Conservation (phyloP, 1,140 invertebrate species). For the Goniozus legneri region DNA sequence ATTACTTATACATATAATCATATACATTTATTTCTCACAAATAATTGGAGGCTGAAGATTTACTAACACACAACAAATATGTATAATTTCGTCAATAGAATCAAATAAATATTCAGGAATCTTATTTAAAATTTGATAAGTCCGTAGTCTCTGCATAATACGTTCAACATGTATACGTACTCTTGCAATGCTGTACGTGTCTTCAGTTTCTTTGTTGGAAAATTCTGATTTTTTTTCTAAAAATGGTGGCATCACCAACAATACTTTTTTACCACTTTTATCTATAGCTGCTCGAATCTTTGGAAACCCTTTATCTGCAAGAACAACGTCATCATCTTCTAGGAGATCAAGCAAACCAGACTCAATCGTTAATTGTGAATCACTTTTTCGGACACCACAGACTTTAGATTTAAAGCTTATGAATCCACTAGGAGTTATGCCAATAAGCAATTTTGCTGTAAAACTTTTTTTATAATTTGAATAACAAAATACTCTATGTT, state of each 20-base stretch:
- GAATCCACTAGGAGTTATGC: constrained; percentile 39
- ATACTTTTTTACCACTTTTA: constrained; percentile 4
- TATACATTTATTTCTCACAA: neutral
- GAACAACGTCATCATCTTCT: constrained; percentile 39
- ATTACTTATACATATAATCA: neutral
- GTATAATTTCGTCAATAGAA: neutral
- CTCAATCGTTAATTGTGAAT: constrained; percentile 28
- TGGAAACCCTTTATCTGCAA: constrained; percentile 35
- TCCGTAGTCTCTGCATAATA: neutral
- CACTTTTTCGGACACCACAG: constrained; percentile 37
- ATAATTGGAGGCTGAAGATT: neutral
- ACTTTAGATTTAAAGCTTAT: constrained; percentile 41
- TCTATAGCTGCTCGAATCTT: constrained; percentile 22
- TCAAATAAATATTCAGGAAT: neutral
- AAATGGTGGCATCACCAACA: neutral
- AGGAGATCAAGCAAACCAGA: constrained; percentile 38
- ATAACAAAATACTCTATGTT: constrained; percentile 25
- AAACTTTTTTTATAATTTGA: constrained; percentile 44
- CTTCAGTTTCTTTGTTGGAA: neutral
- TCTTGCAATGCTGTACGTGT: neutral
- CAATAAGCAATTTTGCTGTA: constrained; percentile 42
- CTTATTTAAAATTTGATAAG: neutral
- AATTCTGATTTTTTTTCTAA: neutral
- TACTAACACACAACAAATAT: neutral
- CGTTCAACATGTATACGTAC: neutral